Evolutionary conservation across 2,113 vertebrate genomes (phyloP), one percentile per base, ranked within the genome.

Genomic region (Ariopsis seemanni): DNA sequence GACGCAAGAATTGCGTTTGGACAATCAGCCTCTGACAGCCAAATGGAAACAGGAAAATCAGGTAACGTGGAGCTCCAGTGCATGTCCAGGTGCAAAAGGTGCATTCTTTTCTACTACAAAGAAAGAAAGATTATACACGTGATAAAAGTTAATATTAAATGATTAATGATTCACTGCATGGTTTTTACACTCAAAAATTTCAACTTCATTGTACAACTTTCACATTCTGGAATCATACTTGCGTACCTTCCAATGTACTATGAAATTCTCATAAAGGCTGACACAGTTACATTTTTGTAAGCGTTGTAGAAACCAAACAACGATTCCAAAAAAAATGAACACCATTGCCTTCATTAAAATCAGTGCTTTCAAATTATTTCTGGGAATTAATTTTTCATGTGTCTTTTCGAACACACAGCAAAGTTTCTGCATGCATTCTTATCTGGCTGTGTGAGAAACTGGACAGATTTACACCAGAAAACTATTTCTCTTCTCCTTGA

Each of bases 1-100:
- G 87, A 90, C 83, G 91, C 95, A 95, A 95, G 94, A 95, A 95
- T 95, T 95, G 95, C 95, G 96, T 96, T 96, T 96, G 93, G 96
- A 96, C 95, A 96, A 96, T 95, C 95, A 96, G 82, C 94, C 91
- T 94, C 95, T 94, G 94, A 94, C 93, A 92, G 88, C 92, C 93
- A 82, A 93, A 48, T 10, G 60, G n/a, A 84, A 50, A 77, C 22
- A 60, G 79, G 18, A 62, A 69, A 77, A 25, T 52, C 50, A 2
- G 20, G 3, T 50, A 12, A 50, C n/a, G 2, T 78, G 75, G 8
- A 78, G 53, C n/a, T 27, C 12, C 67, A 57, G 17, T 8, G 5
- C 27, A 72, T 55, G 27, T 53, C 52, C 67, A 57, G 65, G 25
- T 53, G 15, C 50, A 53, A 71, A 84, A 22, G 14, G 10, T 57